Percentiles rank a stretch among this genome's conserved stretches.
These are phyloP conservation scores for Hemicordylus capensis DNA, from an alignment of 2,113 vertebrate species.

Conservation along the genomic window DNA sequence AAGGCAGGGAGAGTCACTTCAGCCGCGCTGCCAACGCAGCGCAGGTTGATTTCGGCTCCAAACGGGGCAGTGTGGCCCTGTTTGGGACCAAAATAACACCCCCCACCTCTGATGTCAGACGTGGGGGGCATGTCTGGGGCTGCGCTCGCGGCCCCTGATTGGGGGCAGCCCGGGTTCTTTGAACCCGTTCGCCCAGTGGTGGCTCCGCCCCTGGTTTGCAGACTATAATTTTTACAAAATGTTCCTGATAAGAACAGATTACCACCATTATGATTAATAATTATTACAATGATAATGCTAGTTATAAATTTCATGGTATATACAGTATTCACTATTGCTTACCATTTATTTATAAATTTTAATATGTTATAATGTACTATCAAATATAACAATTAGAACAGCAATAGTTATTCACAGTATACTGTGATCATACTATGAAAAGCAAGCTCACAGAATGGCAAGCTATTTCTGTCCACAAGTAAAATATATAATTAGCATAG, in stretches of 20 bases:
- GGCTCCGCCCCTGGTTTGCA: too few species aligned
- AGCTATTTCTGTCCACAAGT: not conserved
- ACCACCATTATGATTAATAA: not conserved
- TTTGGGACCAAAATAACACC: too few species aligned
- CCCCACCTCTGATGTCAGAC: too few species aligned
- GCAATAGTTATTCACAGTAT: not conserved
- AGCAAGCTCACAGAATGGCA: not conserved
- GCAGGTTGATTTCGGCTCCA: too few species aligned
- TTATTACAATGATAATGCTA: not conserved
- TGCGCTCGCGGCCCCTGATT: too few species aligned
- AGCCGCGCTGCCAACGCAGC: too few species aligned
- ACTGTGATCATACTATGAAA: not conserved
- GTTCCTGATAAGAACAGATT: not conserved
- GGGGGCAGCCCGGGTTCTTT: too few species aligned
- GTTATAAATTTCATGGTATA: not conserved
- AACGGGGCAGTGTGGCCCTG: too few species aligned
- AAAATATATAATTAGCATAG: not conserved
- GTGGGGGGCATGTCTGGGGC: too few species aligned
- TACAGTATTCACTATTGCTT: not conserved
- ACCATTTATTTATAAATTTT: not conserved
- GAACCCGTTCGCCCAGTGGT: too few species aligned
- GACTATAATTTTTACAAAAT: not conserved
- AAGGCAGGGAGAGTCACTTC: too few species aligned
- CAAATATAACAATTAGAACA: not conserved
- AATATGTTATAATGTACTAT: not conserved